Conservation (phyloP, 2,113 vertebrate species). For the Sterrhoptilus dennistouni region DNA sequence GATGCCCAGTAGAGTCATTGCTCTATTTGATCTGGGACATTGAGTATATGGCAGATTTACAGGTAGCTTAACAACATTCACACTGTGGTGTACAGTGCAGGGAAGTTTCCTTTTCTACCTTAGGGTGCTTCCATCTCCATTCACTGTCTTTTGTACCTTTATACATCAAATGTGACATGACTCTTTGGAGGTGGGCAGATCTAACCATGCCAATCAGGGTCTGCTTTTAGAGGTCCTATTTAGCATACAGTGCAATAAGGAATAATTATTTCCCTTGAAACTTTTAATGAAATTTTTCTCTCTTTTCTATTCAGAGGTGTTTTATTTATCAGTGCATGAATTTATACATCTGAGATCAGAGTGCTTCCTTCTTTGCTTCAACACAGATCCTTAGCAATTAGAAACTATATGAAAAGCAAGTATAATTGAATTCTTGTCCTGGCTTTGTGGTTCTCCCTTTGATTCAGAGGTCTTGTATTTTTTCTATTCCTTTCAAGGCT, state of each 20-base stretch:
- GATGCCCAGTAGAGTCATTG: not conserved
- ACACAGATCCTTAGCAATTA: not conserved
- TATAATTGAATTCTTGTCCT: slow-evolving; percentile 30
- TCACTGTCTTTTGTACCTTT: not conserved
- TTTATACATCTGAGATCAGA: slow-evolving; percentile 14
- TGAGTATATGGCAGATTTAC: not conserved
- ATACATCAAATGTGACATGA: fast-evolving
- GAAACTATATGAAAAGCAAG: not conserved
- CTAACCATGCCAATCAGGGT: not conserved
- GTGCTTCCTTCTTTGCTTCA: not conserved
- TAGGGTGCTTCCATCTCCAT: not conserved
- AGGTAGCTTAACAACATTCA: not conserved
- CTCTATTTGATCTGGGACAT: not conserved
- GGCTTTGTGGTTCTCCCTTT: not conserved
- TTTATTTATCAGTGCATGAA: slow-evolving; percentile 18
- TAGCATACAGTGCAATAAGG: not conserved
- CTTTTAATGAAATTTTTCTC: not conserved
- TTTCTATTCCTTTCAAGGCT: not conserved
- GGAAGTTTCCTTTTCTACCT: not conserved
- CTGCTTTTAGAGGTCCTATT: not conserved
- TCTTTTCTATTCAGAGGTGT: not conserved
- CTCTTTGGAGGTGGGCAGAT: not conserved
- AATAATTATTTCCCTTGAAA: not conserved
- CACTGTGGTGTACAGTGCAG: not conserved
- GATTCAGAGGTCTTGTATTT: not conserved